Base-by-base conservation (phyloP, 2,113 vertebrate genomes). In the Tyto alba region DNA sequence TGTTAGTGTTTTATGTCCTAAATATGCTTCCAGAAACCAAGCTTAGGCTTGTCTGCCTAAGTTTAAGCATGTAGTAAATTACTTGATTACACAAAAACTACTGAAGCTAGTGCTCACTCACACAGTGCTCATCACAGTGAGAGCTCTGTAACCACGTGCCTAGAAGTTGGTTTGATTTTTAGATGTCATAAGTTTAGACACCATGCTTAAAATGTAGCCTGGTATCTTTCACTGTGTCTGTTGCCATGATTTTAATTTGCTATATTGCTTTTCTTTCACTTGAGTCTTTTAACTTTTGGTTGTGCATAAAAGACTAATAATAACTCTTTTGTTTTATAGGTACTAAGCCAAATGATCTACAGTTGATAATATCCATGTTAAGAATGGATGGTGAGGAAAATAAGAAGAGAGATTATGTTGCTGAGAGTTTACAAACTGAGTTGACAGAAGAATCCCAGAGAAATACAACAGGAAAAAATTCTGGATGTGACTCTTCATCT, bases 361-460 rank as follows among this genome's bases (percentile, higher is more conserved):
- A 57, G 19, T 22, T 62, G 62, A 64, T 91, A 76, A 47, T 60
- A 83, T 52, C 85, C 77, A 86, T 52, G 32, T 69, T 92, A 69
- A 94, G 62, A 73, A 98, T 98, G 98, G 97, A 98, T 82, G 60
- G 36, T 10, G 97, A 96, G 25, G 95, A 96, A 92, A 96, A 93
- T 27, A 95, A 90, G 17, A 97, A 96, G 72, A 90, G 40, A 21
- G 94, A 88, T 34, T 95, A 97, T 85, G 52, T 19, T 83, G 96
- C 94, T 80, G 95, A 95, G 84, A 71, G 52, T 57, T 68, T 81
- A 45, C 60, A 74, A 71, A 86, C 85, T 59, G 52, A 83, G 32
- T 71, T 77, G 78, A 36, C 85, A 48, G 69, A 74, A 80, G 84
- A 91, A 72, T 93, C 59, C 29, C 25, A 5, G n/a, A 74, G 72